Evolutionary conservation across 2,113 vertebrate genomes (phyloP), one percentile per base, ranked within the genome.

Genomic region (Thalassoma bifasciatum): DNA sequence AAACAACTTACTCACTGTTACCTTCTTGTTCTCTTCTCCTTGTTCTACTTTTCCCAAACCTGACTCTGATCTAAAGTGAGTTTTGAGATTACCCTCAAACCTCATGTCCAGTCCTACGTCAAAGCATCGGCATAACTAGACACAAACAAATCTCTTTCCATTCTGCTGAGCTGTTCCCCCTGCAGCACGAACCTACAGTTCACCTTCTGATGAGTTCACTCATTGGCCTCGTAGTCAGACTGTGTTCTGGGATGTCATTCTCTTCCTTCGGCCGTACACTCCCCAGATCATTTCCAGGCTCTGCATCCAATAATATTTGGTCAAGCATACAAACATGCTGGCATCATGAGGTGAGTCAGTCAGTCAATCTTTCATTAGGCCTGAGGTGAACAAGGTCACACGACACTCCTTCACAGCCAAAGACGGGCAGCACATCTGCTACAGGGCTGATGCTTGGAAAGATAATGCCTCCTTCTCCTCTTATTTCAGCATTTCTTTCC

Each of bases 291-390:
- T 72, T 88, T 89, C 75, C 77, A 86, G 85, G 61, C 53, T 63
- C 70, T 69, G 61, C 81, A 86, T 83, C 80, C 75, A 86, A 84
- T 88, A 86, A 86, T 86, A 86, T 89, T 86, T 79, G 89, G 82
- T 89, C 0, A 22, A 91, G 93, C 91, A 92, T 94, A 93, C 50
- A 54, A 75, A 69, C 66, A 65, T 4, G 40, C 72, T 75, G 58
- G 80, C 60, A 79, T 21, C 67, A 70, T 14, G 77, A 79, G 85
- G 88, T 77, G 79, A 90, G 86, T 79, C 58, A 85, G 79, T 86
- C 86, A 90, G 92, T 94, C 94, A 92, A 93, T 95, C 95, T 95
- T 96, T 95, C 95, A 93, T 94, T 93, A 94, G 93, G 92, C 87
- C 75, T 42, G 76, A 92, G 95, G 94, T 92, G 92, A 96, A 84